phyloP scores from a whole-genome alignment of 1,140 invertebrate species.

The Asbolus verrucosus region DNA sequence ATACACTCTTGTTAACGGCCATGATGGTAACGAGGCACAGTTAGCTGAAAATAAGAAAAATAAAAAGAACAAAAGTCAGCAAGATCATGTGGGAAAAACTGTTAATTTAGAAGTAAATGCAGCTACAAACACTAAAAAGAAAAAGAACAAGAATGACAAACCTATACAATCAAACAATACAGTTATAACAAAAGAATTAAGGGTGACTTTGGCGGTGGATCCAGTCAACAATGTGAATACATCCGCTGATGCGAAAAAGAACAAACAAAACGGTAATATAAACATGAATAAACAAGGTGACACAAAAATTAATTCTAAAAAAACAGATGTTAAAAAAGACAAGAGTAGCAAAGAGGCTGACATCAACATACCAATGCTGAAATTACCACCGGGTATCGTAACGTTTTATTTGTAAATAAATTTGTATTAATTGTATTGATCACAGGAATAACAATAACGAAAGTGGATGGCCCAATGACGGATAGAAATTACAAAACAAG shows the following conservation, averaged over 20 bases:
- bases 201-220: constrained; percentile 45
- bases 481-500: constrained; percentile 66
- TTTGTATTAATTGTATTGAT: not conserved
- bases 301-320: constrained; percentile 19
- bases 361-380: constrained; percentile 64
- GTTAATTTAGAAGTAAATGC: constrained; percentile 40
- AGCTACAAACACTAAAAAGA: constrained; percentile 64
- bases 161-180: constrained; percentile 39
- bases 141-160: constrained; percentile 66
- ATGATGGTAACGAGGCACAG: constrained; percentile 58
- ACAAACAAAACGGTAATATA: not conserved
- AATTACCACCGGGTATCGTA: constrained; percentile 75
- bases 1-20: constrained; percentile 79
- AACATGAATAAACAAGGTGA: constrained; percentile 13
- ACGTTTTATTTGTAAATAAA: no score
- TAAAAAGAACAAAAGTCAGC: constrained; percentile 54
- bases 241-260: constrained; percentile 28
- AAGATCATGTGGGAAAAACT: constrained; percentile 11
- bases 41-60: constrained; percentile 53
- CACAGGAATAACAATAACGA: constrained; percentile 79
- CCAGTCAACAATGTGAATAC: no score
- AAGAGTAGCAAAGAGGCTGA: constrained; percentile 43
- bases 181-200: constrained; percentile 53
- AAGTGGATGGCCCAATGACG: constrained; percentile 74
- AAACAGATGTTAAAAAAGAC: constrained; percentile 40